Evolutionary conservation across 92 coral and sea anemone genomes (phyloP).

Genomic region (Epizoanthus illoricatus): DNA sequence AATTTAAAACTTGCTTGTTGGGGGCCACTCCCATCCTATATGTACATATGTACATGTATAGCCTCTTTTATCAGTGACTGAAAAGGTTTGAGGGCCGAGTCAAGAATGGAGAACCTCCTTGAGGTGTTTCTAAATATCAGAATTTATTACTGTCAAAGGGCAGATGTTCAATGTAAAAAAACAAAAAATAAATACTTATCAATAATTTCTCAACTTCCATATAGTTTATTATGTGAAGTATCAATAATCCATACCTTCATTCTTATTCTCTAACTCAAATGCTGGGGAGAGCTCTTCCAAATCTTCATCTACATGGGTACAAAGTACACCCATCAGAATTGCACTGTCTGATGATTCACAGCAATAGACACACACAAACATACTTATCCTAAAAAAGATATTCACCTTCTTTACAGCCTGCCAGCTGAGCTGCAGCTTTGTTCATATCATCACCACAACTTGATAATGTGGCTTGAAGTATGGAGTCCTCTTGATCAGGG

Average conservation of each 20-base stretch:
- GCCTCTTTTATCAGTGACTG: no score
- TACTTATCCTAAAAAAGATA: neutral
- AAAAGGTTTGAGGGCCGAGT: no score
- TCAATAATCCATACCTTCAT: neutral
- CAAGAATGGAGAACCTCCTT: neutral
- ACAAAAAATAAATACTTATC: neutral
- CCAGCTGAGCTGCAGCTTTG: slow-evolving; percentile 49
- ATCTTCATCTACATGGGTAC: neutral
- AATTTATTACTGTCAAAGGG: no score
- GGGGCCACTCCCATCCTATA: neutral
- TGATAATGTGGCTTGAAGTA: slow-evolving; percentile 28
- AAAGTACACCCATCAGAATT: neutral
- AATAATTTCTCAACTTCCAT: neutral
- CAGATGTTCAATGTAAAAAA: no score
- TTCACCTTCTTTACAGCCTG: slow-evolving; percentile 45
- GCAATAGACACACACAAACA: neutral
- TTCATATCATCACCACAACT: slow-evolving; percentile 44
- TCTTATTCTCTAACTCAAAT: neutral
- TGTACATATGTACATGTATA: no score
- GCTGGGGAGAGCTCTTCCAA: neutral
- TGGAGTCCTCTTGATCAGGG: slow-evolving; percentile 19
- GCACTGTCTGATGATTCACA: neutral
- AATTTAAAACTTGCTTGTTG: neutral
- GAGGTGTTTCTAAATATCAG: no score
- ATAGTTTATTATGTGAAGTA: neutral